Base-by-base conservation (phyloP, 2,797 vertebrate genomes). In the Gastrophryne carolinensis region DNA sequence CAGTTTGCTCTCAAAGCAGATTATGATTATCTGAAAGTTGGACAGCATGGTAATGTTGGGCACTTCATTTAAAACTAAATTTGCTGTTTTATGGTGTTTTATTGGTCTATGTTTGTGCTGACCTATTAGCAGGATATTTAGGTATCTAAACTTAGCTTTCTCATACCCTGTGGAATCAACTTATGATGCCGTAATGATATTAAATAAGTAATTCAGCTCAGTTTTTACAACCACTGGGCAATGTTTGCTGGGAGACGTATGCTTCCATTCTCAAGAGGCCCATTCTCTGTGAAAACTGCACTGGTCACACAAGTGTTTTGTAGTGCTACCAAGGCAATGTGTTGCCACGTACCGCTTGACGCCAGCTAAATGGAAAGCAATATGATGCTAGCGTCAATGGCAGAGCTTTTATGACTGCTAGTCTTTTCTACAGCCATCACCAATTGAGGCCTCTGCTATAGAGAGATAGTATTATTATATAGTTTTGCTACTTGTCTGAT, bases 181-280 rank as follows among this genome's bases (percentile, higher is more conserved):
- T 69, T 27, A 27, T 44, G 57, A 17, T 29, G 35, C 10, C 15
- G 39, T 69, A 56, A 57, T 15, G 23, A 19, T 69, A 39, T 69
- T 21, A 1, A 56, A 30, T 12, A 56, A 69, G 39, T 54, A 37
- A 69, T 30, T 53, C 64, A 67, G 30, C 49, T 17, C 21, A 30
- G 27, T 35, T 67, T 67, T 53, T 53, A 32, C 37, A 54, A 30
- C 64, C 11, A 30, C 54, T 47, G 64, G 64, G 54, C 23, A 39
- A 67, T 54, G 49, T 67, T 32, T 15, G 23, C 64, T 12, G 6
- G 64, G 53, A 50, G 64, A 49, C 54, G 64, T 67, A 67, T 67
- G n/a, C 64, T 67, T 67, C 64, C 64, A 11, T 35, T 67, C 21
- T 35, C 53, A 53, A 15, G 52, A 37, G 47, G 49, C 47, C 52